Evolutionary conservation across 2,888 invertebrate genomes (phyloP).

Genomic region (Callosobruchus maculatus): DNA sequence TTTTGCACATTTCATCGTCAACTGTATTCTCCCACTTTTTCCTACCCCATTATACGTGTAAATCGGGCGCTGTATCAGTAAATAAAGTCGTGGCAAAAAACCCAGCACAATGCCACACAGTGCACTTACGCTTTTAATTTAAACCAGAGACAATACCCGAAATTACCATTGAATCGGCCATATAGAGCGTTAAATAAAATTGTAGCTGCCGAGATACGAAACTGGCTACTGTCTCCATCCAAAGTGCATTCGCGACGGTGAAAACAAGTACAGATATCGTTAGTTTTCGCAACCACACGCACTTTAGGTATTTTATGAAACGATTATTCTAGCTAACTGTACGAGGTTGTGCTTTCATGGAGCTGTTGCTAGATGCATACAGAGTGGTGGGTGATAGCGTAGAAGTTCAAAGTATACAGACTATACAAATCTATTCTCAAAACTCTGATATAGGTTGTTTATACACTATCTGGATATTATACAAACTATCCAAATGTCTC

Average conservation of each 20-base stretch:
- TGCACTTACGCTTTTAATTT: not conserved
- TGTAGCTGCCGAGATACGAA: not conserved
- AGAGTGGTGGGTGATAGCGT: too few species aligned
- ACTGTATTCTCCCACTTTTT: not conserved
- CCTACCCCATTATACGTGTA: not conserved
- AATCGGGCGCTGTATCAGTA: not conserved
- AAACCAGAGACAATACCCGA: not conserved
- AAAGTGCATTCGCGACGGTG: not conserved
- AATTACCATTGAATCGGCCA: not conserved
- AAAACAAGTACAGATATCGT: not conserved
- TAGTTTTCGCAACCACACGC: not conserved
- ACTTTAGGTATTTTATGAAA: not conserved
- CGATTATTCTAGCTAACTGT: not conserved
- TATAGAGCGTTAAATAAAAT: not conserved
- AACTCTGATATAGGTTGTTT: too few species aligned
- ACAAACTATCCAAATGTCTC: too few species aligned
- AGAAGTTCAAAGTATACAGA: too few species aligned
- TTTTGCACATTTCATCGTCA: not conserved
- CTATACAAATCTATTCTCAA: too few species aligned
- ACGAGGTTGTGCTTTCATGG: not conserved
- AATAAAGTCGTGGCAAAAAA: not conserved
- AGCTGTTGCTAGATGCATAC: not conserved
- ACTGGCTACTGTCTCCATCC: not conserved
- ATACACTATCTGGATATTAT: too few species aligned
- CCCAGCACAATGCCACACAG: not conserved